Evolutionary conservation across 2,113 vertebrate genomes (phyloP), one percentile per base, ranked within the genome.

Genomic region (Pelobates fuscus): DNA sequence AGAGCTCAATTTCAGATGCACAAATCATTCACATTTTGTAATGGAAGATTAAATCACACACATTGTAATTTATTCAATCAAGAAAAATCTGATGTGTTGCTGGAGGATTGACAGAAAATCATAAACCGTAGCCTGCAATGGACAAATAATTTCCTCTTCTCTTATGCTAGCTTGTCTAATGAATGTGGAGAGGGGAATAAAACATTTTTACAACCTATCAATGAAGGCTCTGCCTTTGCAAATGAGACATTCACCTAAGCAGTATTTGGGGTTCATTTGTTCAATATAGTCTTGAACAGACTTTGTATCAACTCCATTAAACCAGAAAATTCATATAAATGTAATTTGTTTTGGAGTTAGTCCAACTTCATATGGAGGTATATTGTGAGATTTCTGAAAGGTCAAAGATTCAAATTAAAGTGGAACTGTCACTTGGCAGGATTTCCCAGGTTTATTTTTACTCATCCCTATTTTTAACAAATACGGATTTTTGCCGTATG

Each of bases 21-120:
- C 64, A 67, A 60, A 76, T 55, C 72, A 60, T 43, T 76, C 55
- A 68, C 59, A 49, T 68, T 43, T 68, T 67, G 27, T 64, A 46
- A 68, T 61, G 73, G 65, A 68, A 60, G 73, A 68, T 77, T 68
- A 77, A 77, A 68, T 65, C 57, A 68, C 64, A 60, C 57, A 37
- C 15, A 25, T 27, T 52, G 73, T 68, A 61, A 61, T 68, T 67
- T 77, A 52, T 68, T 61, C 73, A 77, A 52, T 77, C 64, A 61
- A 32, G 54, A 24, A 63, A 43, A 30, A n/a, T 67, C 67, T 76
- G 59, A 46, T 60, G 60, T n/a, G 46, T 64, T 73, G 41, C 52
- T 44, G 43, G 73, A 67, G 67, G 55, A 77, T 44, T 59, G 54
- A 58, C 72, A 75, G 72, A 59, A 67, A 67, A 75, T 75, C 72